Percentiles rank a stretch among this genome's conserved stretches.
Evolutionary conservation across 2,113 vertebrate genomes (phyloP).

Genomic region (Delphinapterus leucas): DNA sequence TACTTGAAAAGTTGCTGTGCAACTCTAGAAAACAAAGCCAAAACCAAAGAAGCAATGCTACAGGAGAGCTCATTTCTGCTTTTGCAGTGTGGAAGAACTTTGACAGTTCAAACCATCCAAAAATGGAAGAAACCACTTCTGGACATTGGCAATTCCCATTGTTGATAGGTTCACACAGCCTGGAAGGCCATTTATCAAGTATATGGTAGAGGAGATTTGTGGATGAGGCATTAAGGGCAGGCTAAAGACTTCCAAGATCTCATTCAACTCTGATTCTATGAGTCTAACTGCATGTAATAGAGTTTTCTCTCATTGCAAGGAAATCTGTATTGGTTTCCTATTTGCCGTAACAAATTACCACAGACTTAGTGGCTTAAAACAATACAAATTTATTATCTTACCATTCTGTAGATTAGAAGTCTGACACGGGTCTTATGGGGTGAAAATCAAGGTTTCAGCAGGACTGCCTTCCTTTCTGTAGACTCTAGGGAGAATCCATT

Average conservation of each 20-base stretch:
- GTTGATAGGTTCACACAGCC: neutral
- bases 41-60: neutral
- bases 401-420: neutral
- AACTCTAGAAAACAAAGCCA: neutral
- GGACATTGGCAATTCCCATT: neutral
- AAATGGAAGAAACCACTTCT: neutral
- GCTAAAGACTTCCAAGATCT: neutral
- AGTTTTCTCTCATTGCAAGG: neutral
- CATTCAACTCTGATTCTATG: neutral
- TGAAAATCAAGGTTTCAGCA: neutral
- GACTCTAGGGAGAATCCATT: neutral
- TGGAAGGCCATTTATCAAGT: neutral
- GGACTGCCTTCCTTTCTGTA: neutral
- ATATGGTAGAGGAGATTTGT: neutral
- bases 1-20: neutral
- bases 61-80: neutral
- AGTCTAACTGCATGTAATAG: neutral
- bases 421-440: neutral
- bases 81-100: neutral
- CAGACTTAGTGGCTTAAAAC: neutral
- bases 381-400: neutral
- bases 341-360: neutral
- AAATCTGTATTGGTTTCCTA: neutral
- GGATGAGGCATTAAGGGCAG: neutral
- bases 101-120: neutral